Conservation (phyloP, 2,113 vertebrate genomes). For the Eulemur macaco region DNA sequence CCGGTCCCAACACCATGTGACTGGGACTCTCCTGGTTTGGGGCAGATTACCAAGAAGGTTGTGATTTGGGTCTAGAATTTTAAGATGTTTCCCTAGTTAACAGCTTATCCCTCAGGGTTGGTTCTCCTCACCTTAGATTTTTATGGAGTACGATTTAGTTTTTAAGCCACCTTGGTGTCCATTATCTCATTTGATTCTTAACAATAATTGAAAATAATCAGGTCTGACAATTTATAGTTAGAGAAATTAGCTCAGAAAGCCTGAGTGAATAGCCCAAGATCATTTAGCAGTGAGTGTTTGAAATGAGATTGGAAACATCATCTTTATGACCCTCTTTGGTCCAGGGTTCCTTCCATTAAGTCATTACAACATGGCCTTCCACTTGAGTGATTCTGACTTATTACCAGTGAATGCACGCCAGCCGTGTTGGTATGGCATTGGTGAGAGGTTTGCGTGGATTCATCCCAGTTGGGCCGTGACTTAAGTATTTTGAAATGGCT, state of each 20-base stretch:
- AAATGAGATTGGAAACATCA: background rate
- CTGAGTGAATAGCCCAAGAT: background rate
- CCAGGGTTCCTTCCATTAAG: background rate
- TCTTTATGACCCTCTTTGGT: background rate
- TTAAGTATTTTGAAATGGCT: slow-evolving; percentile 15
- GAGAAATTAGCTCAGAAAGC: background rate
- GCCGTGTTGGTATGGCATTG: rapidly evolving
- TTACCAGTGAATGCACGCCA: background rate
- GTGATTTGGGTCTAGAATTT: background rate
- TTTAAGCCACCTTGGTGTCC: background rate
- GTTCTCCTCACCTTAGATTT: background rate
- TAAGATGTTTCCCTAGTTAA: background rate
- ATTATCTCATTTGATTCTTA: background rate
- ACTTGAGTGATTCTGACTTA: background rate
- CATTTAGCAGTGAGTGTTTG: background rate
- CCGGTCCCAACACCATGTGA: background rate
- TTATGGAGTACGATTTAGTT: background rate
- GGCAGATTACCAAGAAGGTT: background rate
- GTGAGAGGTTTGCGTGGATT: background rate
- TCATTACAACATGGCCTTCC: background rate
- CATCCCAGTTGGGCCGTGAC: background rate
- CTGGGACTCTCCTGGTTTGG: background rate
- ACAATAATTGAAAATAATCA: background rate
- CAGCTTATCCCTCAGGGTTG: background rate
- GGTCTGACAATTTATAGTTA: background rate